Conservation (phyloP, 1,140 invertebrate species). For the Scaptomyza graminum region DNA sequence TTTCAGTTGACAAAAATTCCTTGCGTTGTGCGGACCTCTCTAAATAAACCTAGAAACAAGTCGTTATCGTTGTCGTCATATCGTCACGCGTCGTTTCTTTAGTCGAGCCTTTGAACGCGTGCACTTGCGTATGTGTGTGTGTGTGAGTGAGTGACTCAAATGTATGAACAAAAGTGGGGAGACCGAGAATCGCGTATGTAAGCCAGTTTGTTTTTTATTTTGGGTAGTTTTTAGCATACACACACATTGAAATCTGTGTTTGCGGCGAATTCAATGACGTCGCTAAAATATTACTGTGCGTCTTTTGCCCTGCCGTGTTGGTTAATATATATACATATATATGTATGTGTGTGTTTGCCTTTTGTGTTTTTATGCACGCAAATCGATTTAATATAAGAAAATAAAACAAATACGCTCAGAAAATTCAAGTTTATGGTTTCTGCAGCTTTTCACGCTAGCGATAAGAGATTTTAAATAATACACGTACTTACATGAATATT, state of each 20-base stretch:
- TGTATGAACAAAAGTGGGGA: slow-evolving; percentile 30
- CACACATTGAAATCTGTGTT: slow-evolving; percentile 37
- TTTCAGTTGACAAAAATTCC: slow-evolving; percentile 73
- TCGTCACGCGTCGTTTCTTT: slow-evolving; percentile 70
- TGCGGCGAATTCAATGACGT: slow-evolving; percentile 80
- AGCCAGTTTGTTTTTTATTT: slow-evolving; percentile 36
- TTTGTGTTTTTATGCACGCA: slow-evolving; percentile 54
- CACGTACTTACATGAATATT: slow-evolving; percentile 7
- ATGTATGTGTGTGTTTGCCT: slow-evolving; percentile 34
- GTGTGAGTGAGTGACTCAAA: slow-evolving; percentile 53
- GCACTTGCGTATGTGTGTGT: slow-evolving; percentile 1
- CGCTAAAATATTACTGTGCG: slow-evolving; percentile 65
- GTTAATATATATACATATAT: slow-evolving; percentile 1
- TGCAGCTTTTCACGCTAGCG: slow-evolving; percentile 27
- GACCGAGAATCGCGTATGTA: slow-evolving; percentile 46
- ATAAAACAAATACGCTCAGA: slow-evolving; percentile 34
- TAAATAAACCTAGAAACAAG: slow-evolving; percentile 23
- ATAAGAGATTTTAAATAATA: slow-evolving; percentile 59
- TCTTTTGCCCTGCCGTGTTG: slow-evolving; percentile 44
- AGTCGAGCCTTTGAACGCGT: slow-evolving; percentile 21
- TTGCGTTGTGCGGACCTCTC: slow-evolving; percentile 58
- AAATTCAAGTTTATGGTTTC: slow-evolving; percentile 17
- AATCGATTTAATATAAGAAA: slow-evolving; percentile 76
- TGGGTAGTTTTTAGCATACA: slow-evolving; percentile 40
- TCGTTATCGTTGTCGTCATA: slow-evolving; percentile 40